A percentile compares a stretch with the other conserved stretches of the same genome.
Conservation (phyloP, 1,140 invertebrate species). For the Ectropis grisescens region DNA sequence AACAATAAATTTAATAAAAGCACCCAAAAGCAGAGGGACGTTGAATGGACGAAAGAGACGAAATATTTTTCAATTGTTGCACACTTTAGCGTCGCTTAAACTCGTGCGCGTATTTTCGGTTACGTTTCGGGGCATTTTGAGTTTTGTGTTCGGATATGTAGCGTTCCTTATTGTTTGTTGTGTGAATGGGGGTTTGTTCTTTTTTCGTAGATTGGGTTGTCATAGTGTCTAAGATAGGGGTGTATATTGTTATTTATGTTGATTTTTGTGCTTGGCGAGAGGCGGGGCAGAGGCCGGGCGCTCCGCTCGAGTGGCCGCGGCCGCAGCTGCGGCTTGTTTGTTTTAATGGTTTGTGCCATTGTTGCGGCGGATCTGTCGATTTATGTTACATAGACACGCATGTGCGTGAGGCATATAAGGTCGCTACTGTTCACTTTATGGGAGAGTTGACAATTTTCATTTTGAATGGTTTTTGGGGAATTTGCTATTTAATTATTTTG, state of each 20-base stretch:
- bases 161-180: slow-evolving; percentile 8
- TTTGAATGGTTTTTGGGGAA: slow-evolving; percentile 9
- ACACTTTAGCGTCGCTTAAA: slow-evolving; percentile 30
- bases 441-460: slow-evolving; percentile 34
- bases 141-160: slow-evolving; percentile 7
- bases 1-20: slow-evolving; percentile 69
- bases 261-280: slow-evolving; percentile 55
- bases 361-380: slow-evolving; percentile 35
- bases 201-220: slow-evolving; percentile 23
- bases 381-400: slow-evolving; percentile 36
- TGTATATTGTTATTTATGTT: slow-evolving; percentile 69
- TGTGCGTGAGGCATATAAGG: slow-evolving; percentile 22
- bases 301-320: slow-evolving; percentile 37
- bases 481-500: slow-evolving; percentile 1
- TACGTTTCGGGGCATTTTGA: slow-evolving; percentile 6
- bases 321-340: slow-evolving; percentile 57
- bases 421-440: slow-evolving; percentile 30
- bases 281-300: slow-evolving; percentile 56
- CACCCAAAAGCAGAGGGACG: slow-evolving; percentile 54
- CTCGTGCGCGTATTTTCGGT: slow-evolving; percentile 9
- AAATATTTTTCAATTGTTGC: slow-evolving; percentile 68
- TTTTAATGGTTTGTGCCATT: slow-evolving; percentile 55
- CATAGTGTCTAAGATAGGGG: slow-evolving; percentile 62
- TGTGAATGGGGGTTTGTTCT: slow-evolving; percentile 9
- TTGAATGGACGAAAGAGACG: slow-evolving; percentile 63